phyloP scores from a whole-genome alignment of 2,113 vertebrate genomes.

The Pongo pygmaeus region DNA sequence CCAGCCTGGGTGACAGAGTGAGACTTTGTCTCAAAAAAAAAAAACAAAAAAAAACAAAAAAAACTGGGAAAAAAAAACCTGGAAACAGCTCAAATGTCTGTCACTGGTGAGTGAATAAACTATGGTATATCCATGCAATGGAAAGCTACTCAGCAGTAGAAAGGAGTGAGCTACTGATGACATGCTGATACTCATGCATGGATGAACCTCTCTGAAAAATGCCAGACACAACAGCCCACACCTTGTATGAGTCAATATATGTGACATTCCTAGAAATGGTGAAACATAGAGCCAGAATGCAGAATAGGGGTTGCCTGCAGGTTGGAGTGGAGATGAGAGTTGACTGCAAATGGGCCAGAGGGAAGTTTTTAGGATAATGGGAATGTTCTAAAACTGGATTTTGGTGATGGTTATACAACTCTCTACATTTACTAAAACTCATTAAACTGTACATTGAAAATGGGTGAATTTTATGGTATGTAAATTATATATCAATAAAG shows the following conservation, averaged over 20 bases:
- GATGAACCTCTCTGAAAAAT: not conserved
- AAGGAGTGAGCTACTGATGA: not conserved
- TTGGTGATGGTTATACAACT: slow-evolving; percentile 2
- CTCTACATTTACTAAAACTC: not conserved
- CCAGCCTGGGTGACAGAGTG: too few species aligned
- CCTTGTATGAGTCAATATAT: not conserved
- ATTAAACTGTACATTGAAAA: not conserved
- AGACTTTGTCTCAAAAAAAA: too few species aligned
- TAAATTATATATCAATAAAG: not conserved
- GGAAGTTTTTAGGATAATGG: not conserved
- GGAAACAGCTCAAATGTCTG: not conserved
- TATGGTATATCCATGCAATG: fast-evolving
- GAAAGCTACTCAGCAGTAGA: not conserved
- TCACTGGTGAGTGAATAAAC: not conserved
- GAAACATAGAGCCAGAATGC: not conserved
- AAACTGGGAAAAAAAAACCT: too few species aligned
- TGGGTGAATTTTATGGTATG: not conserved
- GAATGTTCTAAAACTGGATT: not conserved
- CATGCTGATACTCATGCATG: not conserved
- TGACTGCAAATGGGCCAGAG: not conserved
- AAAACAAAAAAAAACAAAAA: too few species aligned
- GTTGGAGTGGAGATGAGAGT: not conserved
- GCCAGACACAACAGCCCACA: not conserved
- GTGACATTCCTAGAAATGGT: not conserved
- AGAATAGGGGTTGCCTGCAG: not conserved